Conservation (phyloP, 2,113 vertebrate species). For the Peucedramus taeniatus region DNA sequence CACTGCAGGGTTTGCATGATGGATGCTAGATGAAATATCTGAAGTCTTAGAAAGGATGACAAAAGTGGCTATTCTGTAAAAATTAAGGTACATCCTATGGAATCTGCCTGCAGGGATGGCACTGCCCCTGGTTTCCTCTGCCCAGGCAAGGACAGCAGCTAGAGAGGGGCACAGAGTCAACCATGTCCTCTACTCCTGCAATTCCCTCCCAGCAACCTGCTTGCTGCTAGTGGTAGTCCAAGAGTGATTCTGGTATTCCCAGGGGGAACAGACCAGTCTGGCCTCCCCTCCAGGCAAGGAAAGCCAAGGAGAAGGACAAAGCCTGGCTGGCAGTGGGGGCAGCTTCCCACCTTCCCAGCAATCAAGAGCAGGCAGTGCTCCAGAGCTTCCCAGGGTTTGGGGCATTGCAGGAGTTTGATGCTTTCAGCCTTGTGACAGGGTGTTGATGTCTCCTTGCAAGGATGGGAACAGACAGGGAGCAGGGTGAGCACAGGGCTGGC, state of each 20-base stretch:
- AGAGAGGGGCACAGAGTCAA: background rate
- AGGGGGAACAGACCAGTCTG: fast-evolving
- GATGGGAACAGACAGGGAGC: background rate
- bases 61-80: fast-evolving
- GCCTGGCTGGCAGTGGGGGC: background rate
- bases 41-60: background rate
- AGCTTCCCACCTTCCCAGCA: background rate
- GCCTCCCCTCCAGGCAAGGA: background rate
- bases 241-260: background rate
- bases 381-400: background rate
- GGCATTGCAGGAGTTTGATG: fast-evolving
- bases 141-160: background rate
- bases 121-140: background rate
- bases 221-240: background rate
- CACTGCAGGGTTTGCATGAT: background rate
- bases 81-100: background rate
- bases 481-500: background rate
- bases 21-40: background rate
- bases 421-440: background rate
- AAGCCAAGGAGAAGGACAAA: background rate
- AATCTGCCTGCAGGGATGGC: background rate
- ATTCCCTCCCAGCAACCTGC: background rate
- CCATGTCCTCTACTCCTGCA: background rate
- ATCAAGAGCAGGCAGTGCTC: background rate
- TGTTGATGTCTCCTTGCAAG: background rate